A percentile compares a stretch with the other conserved stretches of the same genome.
Conservation (phyloP, 2,797 vertebrate genomes). For the Pseudopleuronectes americanus region DNA sequence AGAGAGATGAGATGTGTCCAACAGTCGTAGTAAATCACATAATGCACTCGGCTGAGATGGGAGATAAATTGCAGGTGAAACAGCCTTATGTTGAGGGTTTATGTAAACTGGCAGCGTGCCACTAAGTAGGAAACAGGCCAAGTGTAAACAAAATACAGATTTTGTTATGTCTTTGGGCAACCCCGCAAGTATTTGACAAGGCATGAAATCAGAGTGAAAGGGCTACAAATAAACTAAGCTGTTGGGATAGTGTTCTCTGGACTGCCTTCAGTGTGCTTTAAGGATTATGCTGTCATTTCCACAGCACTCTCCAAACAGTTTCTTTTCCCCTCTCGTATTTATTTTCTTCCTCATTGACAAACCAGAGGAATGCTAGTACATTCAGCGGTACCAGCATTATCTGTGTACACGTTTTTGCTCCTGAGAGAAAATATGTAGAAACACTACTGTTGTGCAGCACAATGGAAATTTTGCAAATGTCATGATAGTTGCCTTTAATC, state of each 20-base stretch:
- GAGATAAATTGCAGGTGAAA: conserved; percentile 21
- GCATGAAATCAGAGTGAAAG: conserved; percentile 56
- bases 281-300: conserved; percentile 36
- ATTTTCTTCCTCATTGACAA: neutral
- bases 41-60: neutral
- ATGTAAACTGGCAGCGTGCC: conserved; percentile 26
- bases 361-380: neutral
- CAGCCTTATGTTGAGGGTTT: conserved; percentile 12
- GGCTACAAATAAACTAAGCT: conserved; percentile 54
- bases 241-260: conserved; percentile 53
- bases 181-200: conserved; percentile 42
- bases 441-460: too few species aligned
- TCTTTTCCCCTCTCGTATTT: neutral
- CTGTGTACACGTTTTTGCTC: too few species aligned
- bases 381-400: too few species aligned
- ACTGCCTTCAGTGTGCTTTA: conserved; percentile 36
- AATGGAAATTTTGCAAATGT: too few species aligned
- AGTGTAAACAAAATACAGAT: conserved; percentile 42
- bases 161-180: conserved; percentile 31
- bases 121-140: conserved; percentile 44
- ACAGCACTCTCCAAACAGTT: conserved; percentile 16
- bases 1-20: neutral
- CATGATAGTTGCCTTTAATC: too few species aligned
- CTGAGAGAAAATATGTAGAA: too few species aligned
- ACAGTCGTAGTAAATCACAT: neutral